Percentiles rank a stretch among this genome's conserved stretches.
Conservation (phyloP, 2,797 vertebrate species). For the Aselliscus stoliczkanus region DNA sequence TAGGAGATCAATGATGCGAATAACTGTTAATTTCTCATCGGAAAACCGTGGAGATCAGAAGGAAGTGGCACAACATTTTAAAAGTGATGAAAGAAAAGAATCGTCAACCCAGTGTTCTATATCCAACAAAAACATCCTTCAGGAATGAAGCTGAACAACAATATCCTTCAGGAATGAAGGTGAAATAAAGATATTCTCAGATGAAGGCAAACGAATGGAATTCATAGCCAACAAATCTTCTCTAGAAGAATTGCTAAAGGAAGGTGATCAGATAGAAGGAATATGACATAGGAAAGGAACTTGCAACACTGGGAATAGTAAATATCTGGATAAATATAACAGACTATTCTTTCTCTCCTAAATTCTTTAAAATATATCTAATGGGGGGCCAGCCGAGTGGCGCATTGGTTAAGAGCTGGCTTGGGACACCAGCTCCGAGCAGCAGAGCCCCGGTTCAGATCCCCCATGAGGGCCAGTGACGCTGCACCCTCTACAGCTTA, state of each 20-base stretch:
- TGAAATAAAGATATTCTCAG: background rate
- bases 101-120: background rate
- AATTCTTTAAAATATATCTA: background rate
- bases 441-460: too few species aligned
- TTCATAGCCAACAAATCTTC: background rate
- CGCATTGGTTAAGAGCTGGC: too few species aligned
- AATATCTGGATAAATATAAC: background rate
- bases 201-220: background rate
- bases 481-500: too few species aligned
- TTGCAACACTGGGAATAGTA: background rate
- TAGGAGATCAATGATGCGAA: background rate
- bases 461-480: too few species aligned
- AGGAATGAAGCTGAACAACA: background rate
- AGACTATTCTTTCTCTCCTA: background rate
- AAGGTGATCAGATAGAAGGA: background rate
- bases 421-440: too few species aligned
- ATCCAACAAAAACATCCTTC: background rate
- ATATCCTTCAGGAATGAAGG: background rate
- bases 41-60: background rate
- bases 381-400: too few species aligned
- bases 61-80: background rate
- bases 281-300: background rate
- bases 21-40: background rate
- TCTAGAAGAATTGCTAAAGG: background rate
- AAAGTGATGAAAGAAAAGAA: conserved; percentile 9